These are phyloP conservation scores for Tridacna gigas DNA, from an alignment of 2,888 invertebrate genomes.

Conservation along the genomic window DNA sequence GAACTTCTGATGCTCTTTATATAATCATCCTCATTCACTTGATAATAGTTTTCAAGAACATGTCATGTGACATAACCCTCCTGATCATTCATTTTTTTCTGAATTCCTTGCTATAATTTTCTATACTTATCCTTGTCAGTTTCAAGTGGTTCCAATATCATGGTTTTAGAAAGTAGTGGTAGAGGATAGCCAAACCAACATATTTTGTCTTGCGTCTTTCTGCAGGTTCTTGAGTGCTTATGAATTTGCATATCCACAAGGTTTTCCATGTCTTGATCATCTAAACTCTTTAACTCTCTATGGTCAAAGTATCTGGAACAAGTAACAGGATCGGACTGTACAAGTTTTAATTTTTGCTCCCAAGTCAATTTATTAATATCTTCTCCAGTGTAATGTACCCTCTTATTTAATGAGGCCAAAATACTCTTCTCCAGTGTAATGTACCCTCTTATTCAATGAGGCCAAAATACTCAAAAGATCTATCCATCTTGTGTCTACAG, in stretches of 20 bases:
- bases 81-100: conserved; percentile 13
- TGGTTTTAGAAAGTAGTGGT: too few relatives aligned
- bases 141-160: conserved; percentile 19
- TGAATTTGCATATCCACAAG: conserved; percentile 12
- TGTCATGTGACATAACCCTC: conserved; percentile 7
- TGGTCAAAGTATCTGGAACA: too few relatives aligned
- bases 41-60: neutral
- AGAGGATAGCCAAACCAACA: conserved; percentile 23
- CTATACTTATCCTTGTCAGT: conserved; percentile 7
- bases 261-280: conserved; percentile 1
- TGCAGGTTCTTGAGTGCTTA: conserved; percentile 32
- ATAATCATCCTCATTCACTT: neutral
- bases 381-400: too few relatives aligned
- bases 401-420: conserved; percentile 18
- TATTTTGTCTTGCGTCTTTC: conserved; percentile 11
- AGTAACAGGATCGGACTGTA: too few relatives aligned
- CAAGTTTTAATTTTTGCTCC: conserved; percentile 49
- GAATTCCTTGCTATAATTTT: neutral
- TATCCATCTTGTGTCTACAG: too few relatives aligned
- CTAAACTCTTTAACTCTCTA: conserved; percentile 54
- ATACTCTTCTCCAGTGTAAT: too few relatives aligned
- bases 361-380: conserved; percentile 34
- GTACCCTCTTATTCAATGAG: conserved; percentile 42
- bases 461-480: conserved; percentile 58
- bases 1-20: too few relatives aligned